phyloP scores from a whole-genome alignment of 2,888 invertebrate species.

The Melanargia galathea region DNA sequence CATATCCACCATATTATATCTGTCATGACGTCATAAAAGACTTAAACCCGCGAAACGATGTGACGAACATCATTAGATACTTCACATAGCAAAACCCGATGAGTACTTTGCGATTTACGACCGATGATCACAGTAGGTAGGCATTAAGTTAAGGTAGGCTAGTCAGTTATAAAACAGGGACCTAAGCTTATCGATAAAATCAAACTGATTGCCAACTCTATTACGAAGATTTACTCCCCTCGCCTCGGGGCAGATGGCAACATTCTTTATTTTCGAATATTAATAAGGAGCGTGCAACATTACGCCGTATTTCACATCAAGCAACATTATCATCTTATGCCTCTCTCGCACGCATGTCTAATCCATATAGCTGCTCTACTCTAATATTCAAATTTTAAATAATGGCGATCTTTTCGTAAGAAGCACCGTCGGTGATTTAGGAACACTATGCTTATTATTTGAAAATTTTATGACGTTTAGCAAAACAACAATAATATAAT shows the following conservation, averaged over 20 bases:
- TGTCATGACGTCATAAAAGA: too few species aligned
- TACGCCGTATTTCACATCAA: conserved; percentile 78
- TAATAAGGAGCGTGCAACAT: conserved; percentile 78
- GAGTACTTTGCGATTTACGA: too few species aligned
- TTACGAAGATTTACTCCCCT: conserved; percentile 64
- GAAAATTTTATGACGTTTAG: conserved; percentile 6
- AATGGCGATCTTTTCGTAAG: conserved; percentile 41
- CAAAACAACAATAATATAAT: not conserved
- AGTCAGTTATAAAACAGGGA: too few species aligned
- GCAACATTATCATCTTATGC: conserved; percentile 60
- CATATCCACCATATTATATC: too few species aligned
- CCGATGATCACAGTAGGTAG: too few species aligned
- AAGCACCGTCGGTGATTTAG: conserved; percentile 32
- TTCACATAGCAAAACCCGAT: too few species aligned
- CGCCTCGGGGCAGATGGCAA: conserved; percentile 71
- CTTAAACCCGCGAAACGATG: too few species aligned
- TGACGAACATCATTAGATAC: too few species aligned
- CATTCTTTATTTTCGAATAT: conserved; percentile 80
- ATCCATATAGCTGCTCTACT: conserved; percentile 46
- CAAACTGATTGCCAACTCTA: conserved; percentile 48
- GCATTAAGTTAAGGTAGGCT: too few species aligned
- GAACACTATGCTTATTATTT: conserved; percentile 20
- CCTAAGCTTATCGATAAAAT: conserved; percentile 49
- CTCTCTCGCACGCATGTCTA: conserved; percentile 47
- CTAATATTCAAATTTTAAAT: conserved; percentile 54